phyloP scores from a whole-genome alignment of 2,888 invertebrate species.

The Rhaphigaster nebulosa region DNA sequence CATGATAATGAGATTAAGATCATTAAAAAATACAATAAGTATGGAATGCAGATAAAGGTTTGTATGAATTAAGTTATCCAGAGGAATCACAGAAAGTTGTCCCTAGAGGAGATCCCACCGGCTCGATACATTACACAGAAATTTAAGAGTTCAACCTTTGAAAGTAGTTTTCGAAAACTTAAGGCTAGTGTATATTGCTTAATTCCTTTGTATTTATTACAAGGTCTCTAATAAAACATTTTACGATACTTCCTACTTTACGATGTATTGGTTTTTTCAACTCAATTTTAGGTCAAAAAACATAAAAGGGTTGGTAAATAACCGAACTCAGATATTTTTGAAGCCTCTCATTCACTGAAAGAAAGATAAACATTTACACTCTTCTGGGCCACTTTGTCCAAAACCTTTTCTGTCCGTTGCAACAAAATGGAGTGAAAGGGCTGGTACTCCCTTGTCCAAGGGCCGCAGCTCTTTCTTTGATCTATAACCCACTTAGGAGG shows the following conservation, averaged over 20 bases:
- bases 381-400: not conserved
- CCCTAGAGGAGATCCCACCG: too few species aligned
- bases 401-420: constrained; percentile 17
- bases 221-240: too few species aligned
- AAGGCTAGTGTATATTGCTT: too few species aligned
- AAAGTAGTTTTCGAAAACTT: too few species aligned
- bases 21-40: too few species aligned
- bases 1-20: too few species aligned
- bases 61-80: too few species aligned
- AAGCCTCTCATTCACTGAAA: not conserved
- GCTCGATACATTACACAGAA: too few species aligned
- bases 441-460: not conserved
- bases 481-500: constrained; percentile 15
- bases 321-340: not conserved
- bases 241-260: not conserved
- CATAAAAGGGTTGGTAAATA: not conserved
- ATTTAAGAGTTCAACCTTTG: too few species aligned
- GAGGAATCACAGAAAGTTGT: too few species aligned
- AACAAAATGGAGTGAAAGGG: constrained; percentile 15
- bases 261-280: not conserved
- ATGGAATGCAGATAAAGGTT: too few species aligned
- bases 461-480: constrained; percentile 8
- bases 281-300: not conserved
- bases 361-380: constrained; percentile 38
- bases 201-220: too few species aligned